Conservation (phyloP, 1,140 invertebrate species). For the Drosophila arawakana region DNA sequence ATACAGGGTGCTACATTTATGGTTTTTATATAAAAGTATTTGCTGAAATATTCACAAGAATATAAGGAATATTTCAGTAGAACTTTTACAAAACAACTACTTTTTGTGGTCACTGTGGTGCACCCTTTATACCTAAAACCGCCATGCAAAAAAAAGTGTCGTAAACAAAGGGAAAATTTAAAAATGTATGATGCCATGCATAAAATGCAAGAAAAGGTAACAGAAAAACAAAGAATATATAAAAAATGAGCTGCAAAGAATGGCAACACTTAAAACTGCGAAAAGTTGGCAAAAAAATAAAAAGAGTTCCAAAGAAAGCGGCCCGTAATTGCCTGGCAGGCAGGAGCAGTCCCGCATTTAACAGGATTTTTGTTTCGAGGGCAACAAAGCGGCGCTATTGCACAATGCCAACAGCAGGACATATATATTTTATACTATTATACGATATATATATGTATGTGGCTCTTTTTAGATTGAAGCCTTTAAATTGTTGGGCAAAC, state of each 20-base stretch:
- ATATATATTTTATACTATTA: slow-evolving; percentile 7
- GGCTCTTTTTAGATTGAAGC: not conserved
- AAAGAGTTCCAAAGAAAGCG: not conserved
- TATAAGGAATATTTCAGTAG: too few relatives aligned
- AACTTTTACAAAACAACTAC: too few relatives aligned
- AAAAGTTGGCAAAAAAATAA: slow-evolving; percentile 7
- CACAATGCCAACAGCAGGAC: not conserved
- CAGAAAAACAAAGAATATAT: not conserved
- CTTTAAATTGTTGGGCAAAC: slow-evolving; percentile 27
- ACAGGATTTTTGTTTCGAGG: slow-evolving; percentile 37
- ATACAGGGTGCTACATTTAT: too few relatives aligned
- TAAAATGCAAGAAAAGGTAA: slow-evolving; percentile 21
- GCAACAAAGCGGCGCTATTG: slow-evolving; percentile 16
- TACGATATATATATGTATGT: slow-evolving; percentile 17
- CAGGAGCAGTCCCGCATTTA: slow-evolving; percentile 28
- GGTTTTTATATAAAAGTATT: too few relatives aligned
- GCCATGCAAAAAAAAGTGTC: slow-evolving; percentile 15
- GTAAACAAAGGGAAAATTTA: slow-evolving; percentile 13
- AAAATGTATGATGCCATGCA: slow-evolving; percentile 38
- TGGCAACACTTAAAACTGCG: slow-evolving; percentile 42
- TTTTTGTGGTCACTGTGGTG: slow-evolving; percentile 1
- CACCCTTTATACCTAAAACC: slow-evolving; percentile 10
- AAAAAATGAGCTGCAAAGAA: slow-evolving; percentile 26
- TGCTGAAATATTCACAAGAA: too few relatives aligned
- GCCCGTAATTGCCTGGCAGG: slow-evolving; percentile 38